Conservation (phyloP, 1,140 invertebrate genomes). For the Drosophila fuyamai region DNA sequence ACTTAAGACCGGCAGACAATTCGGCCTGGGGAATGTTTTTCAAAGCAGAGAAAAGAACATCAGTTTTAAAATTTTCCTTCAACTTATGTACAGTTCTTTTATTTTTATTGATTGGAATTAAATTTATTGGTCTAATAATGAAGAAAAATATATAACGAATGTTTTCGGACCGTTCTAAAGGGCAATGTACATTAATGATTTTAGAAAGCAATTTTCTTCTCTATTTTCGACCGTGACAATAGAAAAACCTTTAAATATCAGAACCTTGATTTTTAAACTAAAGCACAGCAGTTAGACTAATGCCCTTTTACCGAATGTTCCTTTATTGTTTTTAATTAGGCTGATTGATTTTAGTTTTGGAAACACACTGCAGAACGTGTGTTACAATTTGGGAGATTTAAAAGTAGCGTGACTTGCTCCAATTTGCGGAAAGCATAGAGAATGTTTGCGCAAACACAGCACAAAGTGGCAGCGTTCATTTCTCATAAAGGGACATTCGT, state of each 20-base stretch:
- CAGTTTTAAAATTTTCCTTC: neutral
- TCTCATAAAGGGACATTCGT: constrained; percentile 63
- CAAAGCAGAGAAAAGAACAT: constrained; percentile 5
- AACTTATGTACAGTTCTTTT: neutral
- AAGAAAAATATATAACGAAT: neutral
- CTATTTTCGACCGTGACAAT: too few relatives aligned
- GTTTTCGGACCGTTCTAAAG: too few relatives aligned
- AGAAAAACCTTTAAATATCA: neutral
- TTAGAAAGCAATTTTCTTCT: too few relatives aligned
- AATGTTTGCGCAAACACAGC: constrained; percentile 71
- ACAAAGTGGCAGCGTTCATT: constrained; percentile 42
- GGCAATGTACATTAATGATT: too few relatives aligned
- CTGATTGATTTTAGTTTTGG: constrained; percentile 72
- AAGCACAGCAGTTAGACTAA: neutral
- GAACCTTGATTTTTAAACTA: constrained; percentile 11
- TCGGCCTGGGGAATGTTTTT: constrained; percentile 16
- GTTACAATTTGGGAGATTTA: constrained; percentile 15
- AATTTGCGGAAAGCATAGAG: constrained; percentile 51
- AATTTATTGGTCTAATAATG: neutral
- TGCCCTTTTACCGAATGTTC: neutral
- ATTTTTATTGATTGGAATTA: neutral
- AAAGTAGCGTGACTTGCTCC: constrained; percentile 61
- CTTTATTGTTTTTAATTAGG: constrained; percentile 80
- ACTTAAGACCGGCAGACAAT: constrained; percentile 44
- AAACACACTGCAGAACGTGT: constrained; percentile 28